Evolutionary conservation across 2,797 vertebrate species (phyloP), one percentile per base, ranked within the genome.

Genomic region (Bradypodion ventrale): DNA sequence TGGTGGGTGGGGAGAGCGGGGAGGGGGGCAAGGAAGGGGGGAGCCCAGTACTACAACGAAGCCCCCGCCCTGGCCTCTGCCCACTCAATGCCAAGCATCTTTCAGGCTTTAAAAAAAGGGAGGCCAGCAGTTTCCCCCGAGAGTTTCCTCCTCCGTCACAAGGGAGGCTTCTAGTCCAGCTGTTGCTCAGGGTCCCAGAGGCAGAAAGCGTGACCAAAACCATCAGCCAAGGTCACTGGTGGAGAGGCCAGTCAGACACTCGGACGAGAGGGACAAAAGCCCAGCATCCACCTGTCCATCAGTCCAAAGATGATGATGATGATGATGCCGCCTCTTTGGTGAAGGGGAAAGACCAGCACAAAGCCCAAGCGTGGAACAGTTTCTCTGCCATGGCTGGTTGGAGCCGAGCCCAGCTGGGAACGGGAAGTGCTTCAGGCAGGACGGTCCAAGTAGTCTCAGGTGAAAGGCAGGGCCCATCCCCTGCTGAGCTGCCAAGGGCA

Each of bases 391-490:
- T 5, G 21, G 69, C 69, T 23, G 3, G 69, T 1, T 2, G 23
- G 23, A 27, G 40, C 29, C 42, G 27, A 7, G 25, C 25, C 2
- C 12, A 5, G 19, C 9, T 46, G 3, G 83, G 7, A 23, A 0
- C 25, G 0, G 16, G 6, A 90, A 83, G 83, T 83, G 83, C 85
- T 83, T 1, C 7, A 2, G 78, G 46, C 7, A 2, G 78, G 46
- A 60, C 6, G 10, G 29, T 37, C 7, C 69, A n/a, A n/a, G n/a
- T n/a, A 1, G 81, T 44, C 85, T n/a, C 60, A 4, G 35, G 7
- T 1, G 46, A 52, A 56, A 79, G 40, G 63, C 27, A 0, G 73
- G 37, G 70, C 81, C 89, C 72, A 88, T 78, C 83, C 83, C 88
- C 56, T 7, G 78, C 56, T 7, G 78, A 74, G 83, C 78, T 60